phyloP scores from a whole-genome alignment of 2,113 vertebrate genomes.

The Phaethornis superciliosus region DNA sequence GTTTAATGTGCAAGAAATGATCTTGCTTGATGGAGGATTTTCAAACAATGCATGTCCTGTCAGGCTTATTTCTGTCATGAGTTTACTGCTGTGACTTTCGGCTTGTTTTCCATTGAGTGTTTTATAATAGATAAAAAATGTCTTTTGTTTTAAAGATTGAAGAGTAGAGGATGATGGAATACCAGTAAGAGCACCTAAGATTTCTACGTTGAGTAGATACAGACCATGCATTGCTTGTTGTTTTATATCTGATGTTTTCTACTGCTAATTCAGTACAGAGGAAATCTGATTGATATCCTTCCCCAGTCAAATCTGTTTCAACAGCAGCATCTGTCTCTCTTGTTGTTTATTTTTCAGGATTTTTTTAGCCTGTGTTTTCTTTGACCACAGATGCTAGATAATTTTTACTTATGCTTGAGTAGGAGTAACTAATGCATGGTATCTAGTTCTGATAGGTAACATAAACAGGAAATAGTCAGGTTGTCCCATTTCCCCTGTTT shows the following conservation, averaged over 20 bases:
- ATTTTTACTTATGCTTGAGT: not conserved
- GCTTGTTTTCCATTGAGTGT: not conserved
- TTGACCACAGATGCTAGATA: not conserved
- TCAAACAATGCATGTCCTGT: not conserved
- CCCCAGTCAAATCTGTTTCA: not conserved
- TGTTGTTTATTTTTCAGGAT: not conserved
- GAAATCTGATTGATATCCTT: not conserved
- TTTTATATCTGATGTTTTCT: not conserved
- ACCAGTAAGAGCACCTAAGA: not conserved
- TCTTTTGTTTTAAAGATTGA: not conserved
- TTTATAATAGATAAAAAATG: not conserved
- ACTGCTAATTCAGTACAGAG: not conserved
- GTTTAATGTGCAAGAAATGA: slow-evolving; percentile 32
- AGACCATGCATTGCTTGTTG: not conserved
- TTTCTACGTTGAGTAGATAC: not conserved
- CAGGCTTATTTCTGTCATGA: not conserved
- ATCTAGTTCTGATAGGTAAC: not conserved
- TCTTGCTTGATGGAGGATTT: slow-evolving; percentile 6
- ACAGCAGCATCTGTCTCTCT: not conserved
- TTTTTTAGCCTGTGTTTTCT: not conserved
- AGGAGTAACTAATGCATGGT: not conserved
- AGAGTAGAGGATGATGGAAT: not conserved
- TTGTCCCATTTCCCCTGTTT: not conserved
- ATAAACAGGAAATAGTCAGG: not conserved
- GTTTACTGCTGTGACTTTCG: slow-evolving; percentile 6